These are phyloP conservation scores for Daboia siamensis DNA, from an alignment of 2,113 vertebrate genomes.

Conservation along the genomic window DNA sequence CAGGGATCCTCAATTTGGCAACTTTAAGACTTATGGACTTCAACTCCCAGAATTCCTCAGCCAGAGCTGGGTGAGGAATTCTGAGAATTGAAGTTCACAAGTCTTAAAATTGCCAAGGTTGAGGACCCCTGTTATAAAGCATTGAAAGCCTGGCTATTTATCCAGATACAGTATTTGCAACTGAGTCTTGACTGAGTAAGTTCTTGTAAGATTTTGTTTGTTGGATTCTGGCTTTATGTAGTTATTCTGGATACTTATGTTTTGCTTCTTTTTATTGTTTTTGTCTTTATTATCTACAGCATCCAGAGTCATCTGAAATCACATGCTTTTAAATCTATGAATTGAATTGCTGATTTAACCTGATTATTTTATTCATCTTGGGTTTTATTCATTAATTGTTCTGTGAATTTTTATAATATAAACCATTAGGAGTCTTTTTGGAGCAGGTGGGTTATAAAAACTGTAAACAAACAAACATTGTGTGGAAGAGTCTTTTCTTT, in stretches of 20 bases:
- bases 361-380: neutral
- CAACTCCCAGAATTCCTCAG: too few species aligned
- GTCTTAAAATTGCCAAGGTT: too few species aligned
- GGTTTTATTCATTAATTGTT: neutral
- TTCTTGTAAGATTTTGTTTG: neutral
- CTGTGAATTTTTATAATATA: neutral
- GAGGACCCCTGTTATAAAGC: neutral
- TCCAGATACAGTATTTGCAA: neutral
- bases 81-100: too few species aligned
- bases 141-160: neutral
- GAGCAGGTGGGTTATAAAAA: neutral
- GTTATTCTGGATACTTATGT: neutral
- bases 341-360: neutral
- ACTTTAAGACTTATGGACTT: too few species aligned
- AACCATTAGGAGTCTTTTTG: neutral
- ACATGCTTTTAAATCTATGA: neutral
- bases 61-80: too few species aligned
- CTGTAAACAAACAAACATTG: neutral
- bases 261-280: neutral
- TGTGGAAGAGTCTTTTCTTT: neutral
- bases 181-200: neutral
- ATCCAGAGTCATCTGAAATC: neutral
- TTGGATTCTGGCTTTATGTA: neutral
- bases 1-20: neutral
- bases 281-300: neutral